Base-by-base conservation (phyloP, 2,888 invertebrate species). In the Dioctria rufipes region DNA sequence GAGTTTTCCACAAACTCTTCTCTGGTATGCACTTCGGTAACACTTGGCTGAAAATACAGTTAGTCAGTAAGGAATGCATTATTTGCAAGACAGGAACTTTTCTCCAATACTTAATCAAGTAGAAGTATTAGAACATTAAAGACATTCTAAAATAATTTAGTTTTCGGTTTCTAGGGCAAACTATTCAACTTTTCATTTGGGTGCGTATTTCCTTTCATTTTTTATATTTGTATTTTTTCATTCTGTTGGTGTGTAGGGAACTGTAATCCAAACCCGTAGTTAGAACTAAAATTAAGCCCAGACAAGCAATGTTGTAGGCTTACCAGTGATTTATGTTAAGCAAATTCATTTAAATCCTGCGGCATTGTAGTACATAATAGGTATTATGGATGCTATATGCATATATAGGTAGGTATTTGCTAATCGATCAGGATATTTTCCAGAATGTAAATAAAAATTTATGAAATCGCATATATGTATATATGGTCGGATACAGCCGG, bases 71-170 rank as follows among this genome's bases (percentile, higher is more conserved):
- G 73, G 73, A 73, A 73, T 73, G 73, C 73, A 73, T 73, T 51
- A 54, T 71, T 73, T 73, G 73, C 73, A 73, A 73, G 60, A 60
- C 51, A 58, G 58, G 60, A 73, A 73, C 60, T 73, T 73, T 73
- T 73, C 42, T 58, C 43, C 73, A 60, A 73, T 73, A 73, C 73
- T 73, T 40, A 13, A 42, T 61, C n/a, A 60, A 60, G n/a, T 73
- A 13, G 13, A 54, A 60, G 60, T 6, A 40, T 42, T 13, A 73
- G 60, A 73, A 73, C 73, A 58, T 73, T 58, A 42, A 73, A 73
- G 73, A 42, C 73, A 73, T 25, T 58, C 60, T 43, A 73, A 60
- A 73, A 73, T 60, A 73, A 73, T 73, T 73, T 73, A 39, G 13
- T 60, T 40, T 73, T 54, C 11, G 73, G 60, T n/a, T 73, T 58